Conservation (phyloP, 37 sponge, comb jelly and placozoan species). For the Aplysina aerophoba region DNA sequence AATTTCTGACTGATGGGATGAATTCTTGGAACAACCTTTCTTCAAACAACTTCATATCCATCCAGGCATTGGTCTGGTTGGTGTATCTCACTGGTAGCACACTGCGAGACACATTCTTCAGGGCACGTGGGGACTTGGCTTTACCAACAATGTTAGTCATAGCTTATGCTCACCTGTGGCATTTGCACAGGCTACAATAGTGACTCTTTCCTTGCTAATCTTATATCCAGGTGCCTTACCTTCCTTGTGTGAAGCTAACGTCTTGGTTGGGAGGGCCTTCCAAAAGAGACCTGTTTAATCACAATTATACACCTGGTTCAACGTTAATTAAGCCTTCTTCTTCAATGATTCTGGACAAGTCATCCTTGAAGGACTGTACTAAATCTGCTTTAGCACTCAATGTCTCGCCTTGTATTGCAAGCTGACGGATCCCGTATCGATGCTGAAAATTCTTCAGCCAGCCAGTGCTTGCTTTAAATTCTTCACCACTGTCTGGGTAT, state of each 20-base stretch:
- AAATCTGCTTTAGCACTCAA: slow-evolving; percentile 35
- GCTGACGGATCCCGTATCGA: slow-evolving; percentile 29
- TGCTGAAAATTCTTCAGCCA: slow-evolving; percentile 31
- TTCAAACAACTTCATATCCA: slow-evolving; percentile 35
- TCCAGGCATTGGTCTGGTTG: slow-evolving; percentile 78
- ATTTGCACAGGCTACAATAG: slow-evolving; percentile 64
- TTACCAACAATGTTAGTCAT: slow-evolving; percentile 68
- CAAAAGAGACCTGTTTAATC: slow-evolving; percentile 83
- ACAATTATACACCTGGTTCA: slow-evolving; percentile 66
- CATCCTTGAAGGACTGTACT: slow-evolving; percentile 44
- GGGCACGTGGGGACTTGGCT: slow-evolving; percentile 58
- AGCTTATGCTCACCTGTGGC: slow-evolving; percentile 66
- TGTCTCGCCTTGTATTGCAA: slow-evolving; percentile 42
- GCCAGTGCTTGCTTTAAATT: slow-evolving; percentile 28
- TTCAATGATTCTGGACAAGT: slow-evolving; percentile 28
- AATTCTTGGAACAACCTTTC: slow-evolving; percentile 72
- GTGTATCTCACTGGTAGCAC: slow-evolving; percentile 58
- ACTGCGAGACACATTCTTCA: slow-evolving; percentile 34
- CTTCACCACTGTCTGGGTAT: slow-evolving; percentile 26
- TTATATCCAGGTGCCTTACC: slow-evolving; percentile 68
- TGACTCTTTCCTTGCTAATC: slow-evolving; percentile 63
- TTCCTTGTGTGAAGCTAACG: slow-evolving; percentile 60
- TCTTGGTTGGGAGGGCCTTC: slow-evolving; percentile 54
- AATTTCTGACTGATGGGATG: slow-evolving; percentile 44
- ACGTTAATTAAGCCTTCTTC: slow-evolving; percentile 24